A percentile compares a stretch with the other conserved stretches of the same genome.
Evolutionary conservation across 2,797 vertebrate genomes (phyloP).

Genomic region (Diglossa cyanea): DNA sequence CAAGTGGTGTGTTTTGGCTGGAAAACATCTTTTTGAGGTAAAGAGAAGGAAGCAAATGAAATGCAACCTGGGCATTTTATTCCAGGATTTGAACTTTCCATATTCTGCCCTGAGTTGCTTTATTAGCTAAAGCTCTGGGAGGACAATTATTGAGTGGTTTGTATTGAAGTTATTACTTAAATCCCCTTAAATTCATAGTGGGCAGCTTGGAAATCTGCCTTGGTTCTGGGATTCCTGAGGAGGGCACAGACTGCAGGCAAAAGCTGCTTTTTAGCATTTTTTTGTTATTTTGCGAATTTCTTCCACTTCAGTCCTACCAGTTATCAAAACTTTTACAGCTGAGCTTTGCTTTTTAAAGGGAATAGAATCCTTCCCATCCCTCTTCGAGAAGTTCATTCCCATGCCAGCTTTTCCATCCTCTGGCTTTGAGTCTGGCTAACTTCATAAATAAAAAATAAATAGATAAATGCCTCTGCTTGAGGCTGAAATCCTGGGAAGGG

Average conservation of each 20-base stretch:
- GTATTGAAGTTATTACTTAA: background rate
- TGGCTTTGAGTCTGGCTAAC: background rate
- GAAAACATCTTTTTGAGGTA: background rate
- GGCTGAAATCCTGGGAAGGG: background rate
- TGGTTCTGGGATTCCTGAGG: background rate
- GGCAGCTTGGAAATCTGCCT: background rate
- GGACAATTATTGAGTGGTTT: background rate
- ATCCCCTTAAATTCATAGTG: background rate
- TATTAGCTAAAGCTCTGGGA: background rate
- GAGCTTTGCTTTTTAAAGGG: background rate
- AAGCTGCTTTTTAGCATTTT: background rate
- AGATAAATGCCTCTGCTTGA: background rate
- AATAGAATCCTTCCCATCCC: background rate
- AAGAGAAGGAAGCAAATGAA: background rate
- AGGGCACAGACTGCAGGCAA: background rate
- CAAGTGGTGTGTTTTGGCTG: background rate
- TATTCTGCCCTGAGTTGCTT: background rate
- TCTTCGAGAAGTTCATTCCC: background rate
- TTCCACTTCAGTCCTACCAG: background rate
- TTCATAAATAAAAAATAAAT: background rate
- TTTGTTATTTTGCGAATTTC: background rate
- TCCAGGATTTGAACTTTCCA: background rate
- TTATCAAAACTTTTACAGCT: background rate
- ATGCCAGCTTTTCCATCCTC: background rate
- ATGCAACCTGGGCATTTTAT: constrained; percentile 11